Evolutionary conservation across 2,888 invertebrate species (phyloP), one percentile per base, ranked within the genome.

Genomic region (Gandaritis pyraliata): DNA sequence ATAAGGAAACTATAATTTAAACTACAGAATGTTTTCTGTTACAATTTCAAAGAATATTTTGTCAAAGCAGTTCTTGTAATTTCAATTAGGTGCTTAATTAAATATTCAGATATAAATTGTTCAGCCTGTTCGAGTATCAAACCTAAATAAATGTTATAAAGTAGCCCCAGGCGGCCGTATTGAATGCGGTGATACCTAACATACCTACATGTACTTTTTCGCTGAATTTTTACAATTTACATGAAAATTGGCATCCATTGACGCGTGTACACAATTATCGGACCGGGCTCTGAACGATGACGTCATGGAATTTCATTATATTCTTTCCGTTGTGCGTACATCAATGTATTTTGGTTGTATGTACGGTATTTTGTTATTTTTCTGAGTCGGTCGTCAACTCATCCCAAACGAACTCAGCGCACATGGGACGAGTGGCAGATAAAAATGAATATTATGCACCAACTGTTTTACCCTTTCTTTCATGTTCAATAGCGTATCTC

Each of bases 211-310:
- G 39, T 50, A 13, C 12, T 36, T 56, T 68, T 56, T 39, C 23
- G 48, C 61, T 58, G 65, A 65, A 65, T 74, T 72, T 80, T 80
- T 77, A 76, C 78, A 78, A 79, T 83, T 80, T 78, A 77, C 76
- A 78, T 80, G 77, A 75, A 82, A 80, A 82, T 83, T 80, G 79
- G 63, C 58, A 74, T 64, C 58, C 79, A 68, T 45, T 73, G 78
- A 77, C 63, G 82, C 80, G 81, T 70, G 76, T 78, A 76, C 83
- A 82, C 84, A 84, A 84, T 84, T 84, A 84, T 84, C 59, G 84
- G 74, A 58, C 53, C 64, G 67, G 57, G 64, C 51, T 23, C 48
- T 51, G 55, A 51, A 16, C 61, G 36, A 43, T 61, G 58, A 49
- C 61, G 61, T 49, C 54, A 56, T 18, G 41, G 55, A 54, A 59